Evolutionary conservation across 2,797 vertebrate genomes (phyloP).

Genomic region (Pseudochromis fuscus): DNA sequence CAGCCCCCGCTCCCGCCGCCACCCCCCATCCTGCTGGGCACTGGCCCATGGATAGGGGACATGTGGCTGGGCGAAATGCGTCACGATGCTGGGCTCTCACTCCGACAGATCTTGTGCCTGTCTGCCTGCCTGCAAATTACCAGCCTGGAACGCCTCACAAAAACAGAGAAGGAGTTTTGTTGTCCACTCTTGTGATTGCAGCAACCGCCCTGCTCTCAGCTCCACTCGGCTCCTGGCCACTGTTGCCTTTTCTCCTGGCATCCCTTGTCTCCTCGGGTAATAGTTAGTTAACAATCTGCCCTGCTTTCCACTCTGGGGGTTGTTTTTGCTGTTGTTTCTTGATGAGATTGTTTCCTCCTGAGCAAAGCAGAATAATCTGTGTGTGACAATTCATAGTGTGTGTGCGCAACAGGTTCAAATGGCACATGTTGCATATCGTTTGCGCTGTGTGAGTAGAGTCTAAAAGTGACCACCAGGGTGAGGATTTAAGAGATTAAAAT

Average conservation of each 20-base stretch:
- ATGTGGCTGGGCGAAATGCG: conserved; percentile 77
- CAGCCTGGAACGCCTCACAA: conserved; percentile 64
- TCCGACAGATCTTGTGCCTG: conserved; percentile 71
- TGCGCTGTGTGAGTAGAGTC: neutral
- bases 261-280: conserved; percentile 18
- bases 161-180: conserved; percentile 68
- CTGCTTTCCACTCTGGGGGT: conserved; percentile 4
- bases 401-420: conserved; percentile 7
- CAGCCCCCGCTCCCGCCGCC: conserved; percentile 24
- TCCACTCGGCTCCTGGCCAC: conserved; percentile 39
- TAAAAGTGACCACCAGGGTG: conserved; percentile 4
- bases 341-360: conserved; percentile 6
- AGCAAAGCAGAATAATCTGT: conserved; percentile 10
- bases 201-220: conserved; percentile 42
- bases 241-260: conserved; percentile 46
- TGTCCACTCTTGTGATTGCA: conserved; percentile 59
- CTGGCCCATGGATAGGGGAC: conserved; percentile 75
- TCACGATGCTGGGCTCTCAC: conserved; percentile 72
- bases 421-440: neutral
- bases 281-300: conserved; percentile 18
- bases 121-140: conserved; percentile 66
- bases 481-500: conserved; percentile 31
- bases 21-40: conserved; percentile 57
- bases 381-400: conserved; percentile 11
- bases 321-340: conserved; percentile 24